phyloP scores from a whole-genome alignment of 2,113 vertebrate genomes.

The Parotia lawesii region DNA sequence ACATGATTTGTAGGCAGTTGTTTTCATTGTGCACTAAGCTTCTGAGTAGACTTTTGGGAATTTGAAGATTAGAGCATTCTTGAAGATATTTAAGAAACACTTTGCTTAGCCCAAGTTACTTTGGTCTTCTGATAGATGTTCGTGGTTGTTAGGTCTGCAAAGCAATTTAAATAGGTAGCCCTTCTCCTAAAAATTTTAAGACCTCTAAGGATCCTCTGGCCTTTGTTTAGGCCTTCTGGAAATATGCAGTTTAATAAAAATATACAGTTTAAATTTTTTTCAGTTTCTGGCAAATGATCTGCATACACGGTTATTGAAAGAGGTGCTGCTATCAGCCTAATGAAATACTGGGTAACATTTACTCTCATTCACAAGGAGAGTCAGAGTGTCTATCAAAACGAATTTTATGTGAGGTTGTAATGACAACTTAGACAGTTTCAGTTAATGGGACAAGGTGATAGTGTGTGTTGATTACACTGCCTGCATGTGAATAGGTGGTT shows the following conservation, averaged over 20 bases:
- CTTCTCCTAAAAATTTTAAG: background rate
- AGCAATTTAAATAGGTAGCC: background rate
- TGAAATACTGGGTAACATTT: background rate
- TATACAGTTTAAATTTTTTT: background rate
- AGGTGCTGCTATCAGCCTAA: background rate
- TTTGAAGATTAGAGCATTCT: background rate
- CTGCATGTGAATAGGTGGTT: background rate
- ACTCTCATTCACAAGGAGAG: background rate
- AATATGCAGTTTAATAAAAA: background rate
- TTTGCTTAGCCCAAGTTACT: background rate
- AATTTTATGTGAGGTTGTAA: background rate
- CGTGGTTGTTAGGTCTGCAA: background rate
- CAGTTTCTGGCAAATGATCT: background rate
- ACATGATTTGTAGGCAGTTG: background rate
- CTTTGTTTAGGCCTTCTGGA: background rate
- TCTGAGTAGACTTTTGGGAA: background rate
- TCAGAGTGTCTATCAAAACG: background rate
- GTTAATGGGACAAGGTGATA: background rate
- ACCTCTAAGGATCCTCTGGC: background rate
- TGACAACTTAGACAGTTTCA: background rate
- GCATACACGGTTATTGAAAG: background rate
- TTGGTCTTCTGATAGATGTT: conserved; percentile 1
- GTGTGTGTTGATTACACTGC: background rate
- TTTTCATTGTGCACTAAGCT: background rate
- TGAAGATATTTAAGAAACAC: background rate